These are phyloP conservation scores for Meteorus cinctellus DNA, from an alignment of 2,888 invertebrate species.

Conservation along the genomic window DNA sequence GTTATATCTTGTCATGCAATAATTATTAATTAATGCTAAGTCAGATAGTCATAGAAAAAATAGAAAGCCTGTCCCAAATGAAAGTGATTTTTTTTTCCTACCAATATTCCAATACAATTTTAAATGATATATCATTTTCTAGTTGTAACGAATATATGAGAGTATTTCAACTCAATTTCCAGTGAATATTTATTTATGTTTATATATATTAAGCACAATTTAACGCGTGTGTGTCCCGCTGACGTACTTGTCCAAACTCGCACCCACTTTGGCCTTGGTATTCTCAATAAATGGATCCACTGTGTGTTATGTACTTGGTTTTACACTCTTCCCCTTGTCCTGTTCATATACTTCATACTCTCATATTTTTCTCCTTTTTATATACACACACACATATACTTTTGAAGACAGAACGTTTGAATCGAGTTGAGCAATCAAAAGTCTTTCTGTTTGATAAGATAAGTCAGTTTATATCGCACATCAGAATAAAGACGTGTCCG, in stretches of 20 bases:
- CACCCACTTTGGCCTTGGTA: conserved; percentile 62
- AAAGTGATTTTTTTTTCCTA: no score
- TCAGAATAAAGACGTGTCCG: conserved; percentile 41
- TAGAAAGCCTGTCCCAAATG: no score
- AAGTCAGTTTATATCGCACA: conserved; percentile 37
- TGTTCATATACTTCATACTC: conserved; percentile 23
- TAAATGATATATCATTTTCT: no score
- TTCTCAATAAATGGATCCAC: conserved; percentile 71
- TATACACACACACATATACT: background rate
- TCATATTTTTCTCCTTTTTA: background rate
- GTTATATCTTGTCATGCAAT: no score
- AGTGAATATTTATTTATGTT: conserved; percentile 1
- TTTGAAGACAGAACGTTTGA: conserved; percentile 17
- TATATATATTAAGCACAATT: conserved; percentile 45
- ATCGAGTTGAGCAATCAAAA: conserved; percentile 45
- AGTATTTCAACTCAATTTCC: conserved; percentile 1
- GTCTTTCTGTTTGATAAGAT: conserved; percentile 43
- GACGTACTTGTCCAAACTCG: conserved; percentile 44
- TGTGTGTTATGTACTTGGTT: conserved; percentile 53
- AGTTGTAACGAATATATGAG: background rate
- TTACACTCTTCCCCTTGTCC: conserved; percentile 26
- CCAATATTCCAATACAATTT: no score
- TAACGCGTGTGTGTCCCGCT: conserved; percentile 14
- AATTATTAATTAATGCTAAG: no score
- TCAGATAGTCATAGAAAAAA: no score